Evolutionary conservation across 2,797 vertebrate genomes (phyloP).

Genomic region (Sardinella longiceps): DNA sequence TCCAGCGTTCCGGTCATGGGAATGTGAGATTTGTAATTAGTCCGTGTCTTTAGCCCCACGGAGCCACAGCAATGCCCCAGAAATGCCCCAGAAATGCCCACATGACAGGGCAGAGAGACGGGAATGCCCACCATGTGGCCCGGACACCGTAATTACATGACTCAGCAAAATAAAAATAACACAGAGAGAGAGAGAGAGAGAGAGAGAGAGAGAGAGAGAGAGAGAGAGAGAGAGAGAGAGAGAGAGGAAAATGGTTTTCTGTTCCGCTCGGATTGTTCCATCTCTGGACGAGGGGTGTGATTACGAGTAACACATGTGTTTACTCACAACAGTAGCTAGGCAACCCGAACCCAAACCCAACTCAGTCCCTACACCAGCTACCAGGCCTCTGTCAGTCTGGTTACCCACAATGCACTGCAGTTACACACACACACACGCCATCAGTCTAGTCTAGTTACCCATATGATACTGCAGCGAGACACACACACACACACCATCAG

Average conservation of each 20-base stretch:
- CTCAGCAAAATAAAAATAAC: conserved; percentile 5
- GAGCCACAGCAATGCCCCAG: neutral
- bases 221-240: too few relatives aligned
- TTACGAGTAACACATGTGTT: neutral
- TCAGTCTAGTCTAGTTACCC: too few relatives aligned
- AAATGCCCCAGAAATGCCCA: too few relatives aligned
- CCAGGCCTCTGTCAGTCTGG: too few relatives aligned
- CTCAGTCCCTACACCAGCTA: neutral
- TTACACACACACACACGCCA: too few relatives aligned
- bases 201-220: too few relatives aligned
- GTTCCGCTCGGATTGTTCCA: neutral
- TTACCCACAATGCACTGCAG: neutral
- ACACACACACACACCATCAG: too few relatives aligned
- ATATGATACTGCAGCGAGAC: too few relatives aligned
- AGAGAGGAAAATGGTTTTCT: neutral
- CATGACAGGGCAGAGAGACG: neutral
- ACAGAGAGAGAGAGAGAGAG: neutral
- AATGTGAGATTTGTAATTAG: neutral
- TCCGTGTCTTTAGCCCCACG: neutral
- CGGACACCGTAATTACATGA: neutral
- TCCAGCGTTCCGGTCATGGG: neutral
- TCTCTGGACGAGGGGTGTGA: neutral
- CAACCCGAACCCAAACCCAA: neutral
- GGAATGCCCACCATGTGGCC: neutral
- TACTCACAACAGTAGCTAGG: neutral